Base-by-base conservation (phyloP, 92 coral and sea anemone genomes). In the Epizoanthus scotinus region DNA sequence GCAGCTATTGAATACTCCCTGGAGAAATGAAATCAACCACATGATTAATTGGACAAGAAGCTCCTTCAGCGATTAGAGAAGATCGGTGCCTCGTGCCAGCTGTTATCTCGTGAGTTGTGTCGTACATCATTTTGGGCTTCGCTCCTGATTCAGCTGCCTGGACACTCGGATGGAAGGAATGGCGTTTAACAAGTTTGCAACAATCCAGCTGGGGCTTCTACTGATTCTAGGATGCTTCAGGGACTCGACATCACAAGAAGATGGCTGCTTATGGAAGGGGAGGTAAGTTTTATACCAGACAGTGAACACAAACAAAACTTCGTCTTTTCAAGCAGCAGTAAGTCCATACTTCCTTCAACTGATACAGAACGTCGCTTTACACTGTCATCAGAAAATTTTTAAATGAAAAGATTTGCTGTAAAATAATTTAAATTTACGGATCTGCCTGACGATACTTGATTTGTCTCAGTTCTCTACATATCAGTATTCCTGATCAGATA, bases 21-120 rank as follows among this genome's bases (percentile, higher is more conserved):
- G 27, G 81, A 75, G 81, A 59, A 75, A 75, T 22, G 19, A 59
- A 58, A 75, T 22, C 67, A 15, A 21, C 36, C 36, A 75, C 24
- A 53, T 75, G 68, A 75, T n/a, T n/a, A n/a, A n/a, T 75, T 75
- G 81, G 81, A 75, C 42, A 24, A 58, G 67, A 75, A 63, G 55
- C 56, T 40, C 67, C 19, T 58, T 36, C 14, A 75, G 38, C 47
- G 24, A 75, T 59, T 60, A 58, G 62, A 8, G 77, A 70, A 55
- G 70, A 83, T 73, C 70, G 12, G 70, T 78, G 90, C 90, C 90
- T 87, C 90, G 90, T 87, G 90, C 90, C 90, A 83, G 68, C 49
- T 78, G 79, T 26, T 77, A n/a, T 50, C 40, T 34, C 6, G 40
- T 36, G 69, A 53, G 66, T 73, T 59, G 81, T 34, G 53, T 21